Conservation (phyloP, 2,797 vertebrate genomes). For the Lithobates sylvaticus region DNA sequence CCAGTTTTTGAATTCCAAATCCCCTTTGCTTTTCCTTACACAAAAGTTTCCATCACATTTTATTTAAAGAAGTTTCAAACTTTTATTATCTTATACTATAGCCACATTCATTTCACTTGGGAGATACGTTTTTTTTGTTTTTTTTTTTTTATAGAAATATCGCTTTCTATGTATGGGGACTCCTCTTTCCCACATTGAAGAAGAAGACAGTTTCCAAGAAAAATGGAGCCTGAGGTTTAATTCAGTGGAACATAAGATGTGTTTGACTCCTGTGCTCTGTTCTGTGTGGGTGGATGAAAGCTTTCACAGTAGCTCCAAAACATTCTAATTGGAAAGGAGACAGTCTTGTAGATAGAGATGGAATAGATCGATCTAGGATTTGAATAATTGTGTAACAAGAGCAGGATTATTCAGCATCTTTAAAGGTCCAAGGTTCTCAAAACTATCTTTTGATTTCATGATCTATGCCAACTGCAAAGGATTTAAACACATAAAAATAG, state of each 20-base stretch:
- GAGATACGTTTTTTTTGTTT: neutral
- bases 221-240: neutral
- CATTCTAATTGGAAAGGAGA: constrained; percentile 45
- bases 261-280: constrained; percentile 6
- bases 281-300: constrained; percentile 22
- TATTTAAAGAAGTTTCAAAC: neutral
- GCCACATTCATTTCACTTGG: neutral
- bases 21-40: no score
- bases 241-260: neutral
- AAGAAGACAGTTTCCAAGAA: constrained; percentile 3
- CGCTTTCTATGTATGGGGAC: neutral
- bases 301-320: neutral
- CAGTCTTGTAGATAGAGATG: neutral
- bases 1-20: no score
- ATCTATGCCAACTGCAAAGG: neutral
- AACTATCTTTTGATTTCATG: constrained; percentile 28
- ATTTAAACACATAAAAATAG: constrained; percentile 9
- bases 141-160: neutral
- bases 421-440: constrained; percentile 38
- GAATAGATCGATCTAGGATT: constrained; percentile 33
- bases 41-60: neutral
- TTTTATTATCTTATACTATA: neutral
- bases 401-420: constrained; percentile 35
- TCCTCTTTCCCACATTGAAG: neutral
- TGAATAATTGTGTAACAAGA: constrained; percentile 39